phyloP scores from a whole-genome alignment of 2,888 invertebrate species.

The Dermolepida albohirtum region DNA sequence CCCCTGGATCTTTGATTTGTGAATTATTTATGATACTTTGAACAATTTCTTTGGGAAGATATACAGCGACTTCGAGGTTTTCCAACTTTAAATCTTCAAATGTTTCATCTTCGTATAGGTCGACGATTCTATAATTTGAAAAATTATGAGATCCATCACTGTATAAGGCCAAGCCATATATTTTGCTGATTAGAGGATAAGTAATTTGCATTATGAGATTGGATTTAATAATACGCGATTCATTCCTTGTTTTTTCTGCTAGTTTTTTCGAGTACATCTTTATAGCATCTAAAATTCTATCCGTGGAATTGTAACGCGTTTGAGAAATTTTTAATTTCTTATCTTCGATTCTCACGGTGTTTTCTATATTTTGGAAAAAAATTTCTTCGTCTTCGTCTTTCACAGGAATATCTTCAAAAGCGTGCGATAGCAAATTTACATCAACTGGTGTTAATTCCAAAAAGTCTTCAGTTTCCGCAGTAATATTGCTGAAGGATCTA shows the following conservation, averaged over 20 bases:
- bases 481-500: conserved; percentile 3
- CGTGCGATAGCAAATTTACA: conserved; percentile 22
- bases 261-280: conserved; percentile 28
- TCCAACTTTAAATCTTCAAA: conserved; percentile 16
- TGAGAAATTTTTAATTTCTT: conserved; percentile 7
- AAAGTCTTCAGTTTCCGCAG: conserved; percentile 4
- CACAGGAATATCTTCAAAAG: conserved; percentile 14
- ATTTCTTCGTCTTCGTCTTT: conserved; percentile 1
- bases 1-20: neutral
- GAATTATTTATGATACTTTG: conserved; percentile 5
- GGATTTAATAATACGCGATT: conserved; percentile 5
- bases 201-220: conserved; percentile 20
- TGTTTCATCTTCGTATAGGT: conserved; percentile 13
- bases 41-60: conserved; percentile 1
- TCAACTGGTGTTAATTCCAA: conserved; percentile 18
- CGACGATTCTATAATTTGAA: conserved; percentile 3
- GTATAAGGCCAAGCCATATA: conserved; percentile 24
- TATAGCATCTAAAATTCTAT: conserved; percentile 38
- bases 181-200: conserved; percentile 7
- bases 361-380: conserved; percentile 28
- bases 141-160: neutral
- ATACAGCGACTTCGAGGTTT: conserved; percentile 26
- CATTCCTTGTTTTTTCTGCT: conserved; percentile 13
- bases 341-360: conserved; percentile 22
- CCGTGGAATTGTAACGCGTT: conserved; percentile 29